phyloP scores from a whole-genome alignment of 2,888 invertebrate species.

The Spilarctia lutea region DNA sequence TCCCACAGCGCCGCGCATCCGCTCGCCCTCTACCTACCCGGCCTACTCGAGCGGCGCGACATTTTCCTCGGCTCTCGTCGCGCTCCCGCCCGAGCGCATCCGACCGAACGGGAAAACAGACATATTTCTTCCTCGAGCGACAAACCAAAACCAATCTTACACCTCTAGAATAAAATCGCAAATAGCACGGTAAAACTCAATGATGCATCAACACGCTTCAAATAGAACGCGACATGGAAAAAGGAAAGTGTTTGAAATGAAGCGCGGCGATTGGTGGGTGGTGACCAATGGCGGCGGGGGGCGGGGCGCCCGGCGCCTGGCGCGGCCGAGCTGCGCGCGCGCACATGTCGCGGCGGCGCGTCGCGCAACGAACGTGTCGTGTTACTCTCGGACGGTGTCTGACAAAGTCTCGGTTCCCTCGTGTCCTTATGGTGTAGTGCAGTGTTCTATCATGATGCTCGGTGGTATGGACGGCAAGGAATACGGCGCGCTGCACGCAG shows the following conservation, averaged over 20 bases:
- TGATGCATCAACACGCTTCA: constrained; percentile 82
- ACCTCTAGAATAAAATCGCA: constrained; percentile 35
- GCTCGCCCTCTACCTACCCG: constrained; percentile 7
- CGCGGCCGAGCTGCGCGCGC: constrained; percentile 51
- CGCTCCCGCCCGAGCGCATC: constrained; percentile 80
- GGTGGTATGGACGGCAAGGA: constrained; percentile 84
- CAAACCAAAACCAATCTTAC: constrained; percentile 37
- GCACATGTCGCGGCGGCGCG: constrained; percentile 62
- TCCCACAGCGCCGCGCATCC: constrained; percentile 29
- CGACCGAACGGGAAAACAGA: constrained; percentile 83
- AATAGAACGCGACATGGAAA: constrained; percentile 84
- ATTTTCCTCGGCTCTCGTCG: constrained; percentile 76
- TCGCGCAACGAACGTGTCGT: constrained; percentile 64
- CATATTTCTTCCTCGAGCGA: constrained; percentile 57
- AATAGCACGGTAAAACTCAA: constrained; percentile 42
- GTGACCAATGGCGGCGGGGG: constrained; percentile 76
- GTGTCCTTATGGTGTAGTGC: constrained; percentile 52
- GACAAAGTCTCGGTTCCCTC: constrained; percentile 19
- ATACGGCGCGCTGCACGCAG: constrained; percentile 83
- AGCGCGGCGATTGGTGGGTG: constrained; percentile 82
- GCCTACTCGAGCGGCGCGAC: constrained; percentile 60
- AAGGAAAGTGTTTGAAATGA: constrained; percentile 83
- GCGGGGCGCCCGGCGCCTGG: constrained; percentile 55
- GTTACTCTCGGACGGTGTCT: constrained; percentile 10
- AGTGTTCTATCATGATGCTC: constrained; percentile 76